Percentiles rank a stretch among this genome's conserved stretches.
Evolutionary conservation across 2,797 vertebrate genomes (phyloP).

Genomic region (Manis pentadactyla): DNA sequence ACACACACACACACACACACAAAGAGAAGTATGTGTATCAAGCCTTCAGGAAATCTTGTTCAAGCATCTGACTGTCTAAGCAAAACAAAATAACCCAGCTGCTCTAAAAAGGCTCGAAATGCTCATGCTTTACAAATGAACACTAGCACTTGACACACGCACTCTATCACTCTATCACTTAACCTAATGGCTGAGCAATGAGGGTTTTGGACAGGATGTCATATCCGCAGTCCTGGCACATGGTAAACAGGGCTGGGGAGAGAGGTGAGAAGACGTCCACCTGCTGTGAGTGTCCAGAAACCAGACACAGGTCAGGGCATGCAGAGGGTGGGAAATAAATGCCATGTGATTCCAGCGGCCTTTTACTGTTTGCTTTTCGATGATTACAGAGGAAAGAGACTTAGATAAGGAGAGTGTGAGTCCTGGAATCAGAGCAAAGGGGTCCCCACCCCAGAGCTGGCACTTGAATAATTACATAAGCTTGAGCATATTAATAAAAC

Average conservation of each 20-base stretch:
- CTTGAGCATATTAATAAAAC: not conserved
- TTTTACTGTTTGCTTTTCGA: not conserved
- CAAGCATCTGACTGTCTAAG: not conserved
- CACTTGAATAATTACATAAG: accelerated
- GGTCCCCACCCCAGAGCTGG: not conserved
- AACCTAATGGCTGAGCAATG: not conserved
- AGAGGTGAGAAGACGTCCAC: accelerated
- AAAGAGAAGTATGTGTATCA: not conserved
- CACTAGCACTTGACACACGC: not conserved
- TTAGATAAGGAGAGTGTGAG: not conserved
- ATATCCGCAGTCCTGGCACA: not conserved
- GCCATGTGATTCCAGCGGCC: not conserved
- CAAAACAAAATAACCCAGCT: not conserved
- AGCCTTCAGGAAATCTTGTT: not conserved
- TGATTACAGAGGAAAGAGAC: not conserved
- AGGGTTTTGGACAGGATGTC: accelerated
- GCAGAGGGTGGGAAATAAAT: not conserved
- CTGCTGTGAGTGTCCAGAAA: not conserved
- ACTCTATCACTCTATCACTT: accelerated
- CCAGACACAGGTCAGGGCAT: not conserved
- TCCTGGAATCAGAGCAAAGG: not conserved
- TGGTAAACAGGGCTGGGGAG: not conserved
- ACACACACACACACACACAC: too few relatives aligned
- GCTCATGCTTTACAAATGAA: not conserved
- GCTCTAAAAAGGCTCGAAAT: not conserved